Evolutionary conservation across 2,888 invertebrate genomes (phyloP).

Genomic region (Cistogaster globosa): DNA sequence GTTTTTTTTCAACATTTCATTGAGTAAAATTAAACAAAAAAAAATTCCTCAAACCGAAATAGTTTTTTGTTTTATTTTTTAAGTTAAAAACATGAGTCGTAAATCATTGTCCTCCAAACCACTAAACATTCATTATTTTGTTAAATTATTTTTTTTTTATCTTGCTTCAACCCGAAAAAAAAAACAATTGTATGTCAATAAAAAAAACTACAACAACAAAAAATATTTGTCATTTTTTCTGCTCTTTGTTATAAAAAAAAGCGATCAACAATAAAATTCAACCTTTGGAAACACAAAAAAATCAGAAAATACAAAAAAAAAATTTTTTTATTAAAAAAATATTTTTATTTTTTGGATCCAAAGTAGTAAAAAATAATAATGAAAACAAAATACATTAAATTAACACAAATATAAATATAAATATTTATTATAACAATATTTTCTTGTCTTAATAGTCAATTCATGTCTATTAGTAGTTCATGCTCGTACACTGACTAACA

Average conservation of each 20-base stretch:
- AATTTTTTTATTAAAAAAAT: no score
- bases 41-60: constrained; percentile 32
- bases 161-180: background rate
- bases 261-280: constrained; percentile 24
- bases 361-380: constrained; percentile 1
- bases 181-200: constrained; percentile 53
- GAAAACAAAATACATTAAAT: constrained; percentile 55
- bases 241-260: constrained; percentile 10
- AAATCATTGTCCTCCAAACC: constrained; percentile 64
- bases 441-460: constrained; percentile 28
- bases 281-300: constrained; percentile 39
- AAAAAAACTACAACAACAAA: constrained; percentile 29
- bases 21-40: background rate
- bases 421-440: constrained; percentile 65
- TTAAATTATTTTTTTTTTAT: constrained; percentile 11
- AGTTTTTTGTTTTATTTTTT: background rate
- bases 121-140: constrained; percentile 4
- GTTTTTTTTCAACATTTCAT: no score
- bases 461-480: constrained; percentile 25
- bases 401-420: constrained; percentile 69
- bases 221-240: constrained; percentile 22
- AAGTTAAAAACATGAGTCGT: constrained; percentile 49
- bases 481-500: background rate
- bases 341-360: constrained; percentile 30
- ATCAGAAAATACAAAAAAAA: constrained; percentile 17